Evolutionary conservation across 2,888 invertebrate species (phyloP).

Genomic region (Nymphalis urticae): DNA sequence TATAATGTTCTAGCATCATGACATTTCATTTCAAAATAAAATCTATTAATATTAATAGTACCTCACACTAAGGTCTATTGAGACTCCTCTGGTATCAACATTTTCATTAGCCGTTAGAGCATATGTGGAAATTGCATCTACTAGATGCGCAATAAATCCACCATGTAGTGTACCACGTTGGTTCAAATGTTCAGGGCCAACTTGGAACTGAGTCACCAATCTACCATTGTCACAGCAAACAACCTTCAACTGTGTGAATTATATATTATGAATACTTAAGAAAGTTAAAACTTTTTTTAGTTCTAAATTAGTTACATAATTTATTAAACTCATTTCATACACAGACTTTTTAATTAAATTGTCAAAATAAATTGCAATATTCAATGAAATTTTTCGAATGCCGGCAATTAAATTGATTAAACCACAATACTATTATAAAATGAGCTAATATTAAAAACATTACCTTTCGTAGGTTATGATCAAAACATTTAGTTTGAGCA

Average conservation of each 20-base stretch:
- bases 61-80: slow-evolving; percentile 91
- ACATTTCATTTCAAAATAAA: not conserved
- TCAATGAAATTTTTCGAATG: no score
- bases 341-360: not conserved
- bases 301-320: no score
- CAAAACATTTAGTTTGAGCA: slow-evolving; percentile 69
- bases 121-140: slow-evolving; percentile 87
- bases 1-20: no score
- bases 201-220: slow-evolving; percentile 88
- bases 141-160: slow-evolving; percentile 90
- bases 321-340: no score
- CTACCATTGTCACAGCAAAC: slow-evolving; percentile 85
- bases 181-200: slow-evolving; percentile 89
- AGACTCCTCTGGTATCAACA: slow-evolving; percentile 86
- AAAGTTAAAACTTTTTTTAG: no score
- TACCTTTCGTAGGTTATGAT: slow-evolving; percentile 72
- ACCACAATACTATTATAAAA: no score
- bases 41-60: slow-evolving; percentile 49
- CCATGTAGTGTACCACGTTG: slow-evolving; percentile 89
- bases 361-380: not conserved
- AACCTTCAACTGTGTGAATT: slow-evolving; percentile 59
- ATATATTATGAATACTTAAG: not conserved
- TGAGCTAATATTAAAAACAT: not conserved
- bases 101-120: slow-evolving; percentile 87
- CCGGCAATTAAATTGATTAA: no score